Evolutionary conservation across 2,797 vertebrate species (phyloP).

Genomic region (Nyctibius grandis): DNA sequence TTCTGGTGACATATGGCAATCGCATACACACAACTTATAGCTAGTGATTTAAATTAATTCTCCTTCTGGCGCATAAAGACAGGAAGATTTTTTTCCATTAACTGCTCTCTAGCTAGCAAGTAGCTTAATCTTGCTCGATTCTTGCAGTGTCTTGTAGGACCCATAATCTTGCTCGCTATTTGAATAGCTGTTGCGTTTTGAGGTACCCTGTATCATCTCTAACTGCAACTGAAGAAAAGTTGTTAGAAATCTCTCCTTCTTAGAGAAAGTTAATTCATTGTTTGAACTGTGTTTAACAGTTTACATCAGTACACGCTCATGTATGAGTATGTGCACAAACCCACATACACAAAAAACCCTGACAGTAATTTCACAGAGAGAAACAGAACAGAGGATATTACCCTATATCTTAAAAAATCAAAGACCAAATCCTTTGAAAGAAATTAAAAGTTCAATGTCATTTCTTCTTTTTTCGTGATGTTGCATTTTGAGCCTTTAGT

Average conservation of each 20-base stretch:
- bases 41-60: not conserved
- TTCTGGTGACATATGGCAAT: not conserved
- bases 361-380: not conserved
- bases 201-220: not conserved
- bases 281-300: not conserved
- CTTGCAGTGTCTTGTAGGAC: not conserved
- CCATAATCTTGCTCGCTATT: not conserved
- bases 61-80: not conserved
- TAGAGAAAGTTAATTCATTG: not conserved
- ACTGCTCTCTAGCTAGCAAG: not conserved
- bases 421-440: not conserved
- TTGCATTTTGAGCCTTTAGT: not conserved
- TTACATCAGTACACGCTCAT: not conserved
- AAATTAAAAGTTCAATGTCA: not conserved
- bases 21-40: not conserved
- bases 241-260: not conserved
- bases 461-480: not conserved
- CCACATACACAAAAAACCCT: not conserved
- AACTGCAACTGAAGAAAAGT: not conserved
- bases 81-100: not conserved
- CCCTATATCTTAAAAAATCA: not conserved
- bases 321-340: not conserved
- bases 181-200: not conserved
- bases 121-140: not conserved
- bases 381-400: not conserved